These are phyloP conservation scores for Cirrhinus mrigala DNA, from an alignment of 2,797 vertebrate genomes.

Conservation along the genomic window DNA sequence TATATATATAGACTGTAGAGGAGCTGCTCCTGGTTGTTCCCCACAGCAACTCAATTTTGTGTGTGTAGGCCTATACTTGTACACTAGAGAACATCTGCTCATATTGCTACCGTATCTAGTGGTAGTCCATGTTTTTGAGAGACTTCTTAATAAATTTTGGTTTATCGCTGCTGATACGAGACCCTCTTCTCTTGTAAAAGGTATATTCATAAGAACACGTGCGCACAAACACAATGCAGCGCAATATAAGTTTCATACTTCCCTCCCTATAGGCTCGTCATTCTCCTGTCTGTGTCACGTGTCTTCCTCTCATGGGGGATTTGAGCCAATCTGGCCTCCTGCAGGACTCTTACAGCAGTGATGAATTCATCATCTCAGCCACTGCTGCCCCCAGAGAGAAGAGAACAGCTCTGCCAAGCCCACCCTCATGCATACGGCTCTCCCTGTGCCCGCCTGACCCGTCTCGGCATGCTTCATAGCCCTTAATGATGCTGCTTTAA, in stretches of 20 bases:
- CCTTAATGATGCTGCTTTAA: constrained; percentile 77
- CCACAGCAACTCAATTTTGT: not conserved
- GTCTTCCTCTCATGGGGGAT: constrained; percentile 25
- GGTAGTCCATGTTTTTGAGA: constrained; percentile 16
- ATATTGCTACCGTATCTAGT: not conserved
- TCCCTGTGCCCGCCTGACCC: constrained; percentile 37
- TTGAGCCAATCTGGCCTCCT: constrained; percentile 56
- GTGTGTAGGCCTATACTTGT: not conserved
- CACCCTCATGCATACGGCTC: constrained; percentile 15
- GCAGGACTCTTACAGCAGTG: constrained; percentile 69
- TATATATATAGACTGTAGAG: too few relatives aligned
- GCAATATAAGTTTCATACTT: constrained; percentile 16
- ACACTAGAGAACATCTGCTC: not conserved
- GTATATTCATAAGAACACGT: constrained; percentile 6
- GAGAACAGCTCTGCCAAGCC: constrained; percentile 22
- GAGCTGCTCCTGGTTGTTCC: too few relatives aligned
- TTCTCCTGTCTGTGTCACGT: constrained; percentile 20
- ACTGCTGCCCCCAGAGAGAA: constrained; percentile 45
- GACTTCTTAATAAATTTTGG: constrained; percentile 10
- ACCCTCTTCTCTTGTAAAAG: constrained; percentile 34
- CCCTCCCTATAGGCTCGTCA: not conserved
- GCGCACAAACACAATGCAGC: constrained; percentile 4
- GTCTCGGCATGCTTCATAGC: constrained; percentile 76
- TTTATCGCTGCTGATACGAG: constrained; percentile 22
- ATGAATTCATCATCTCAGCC: constrained; percentile 37